Evolutionary conservation across 2,888 invertebrate genomes (phyloP).

Genomic region (Drosophila paracracens): DNA sequence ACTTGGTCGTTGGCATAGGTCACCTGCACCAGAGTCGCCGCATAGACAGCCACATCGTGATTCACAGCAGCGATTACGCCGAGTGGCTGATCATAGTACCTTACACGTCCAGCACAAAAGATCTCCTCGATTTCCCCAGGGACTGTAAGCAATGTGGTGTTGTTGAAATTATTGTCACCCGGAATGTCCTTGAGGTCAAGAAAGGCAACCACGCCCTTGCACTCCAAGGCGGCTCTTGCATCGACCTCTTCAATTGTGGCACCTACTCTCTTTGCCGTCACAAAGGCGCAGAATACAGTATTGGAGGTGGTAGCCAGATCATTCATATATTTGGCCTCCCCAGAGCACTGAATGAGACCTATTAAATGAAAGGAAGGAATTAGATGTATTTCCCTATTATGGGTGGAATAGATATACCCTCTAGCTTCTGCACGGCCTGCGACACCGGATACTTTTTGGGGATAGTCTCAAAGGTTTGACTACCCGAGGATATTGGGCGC

Average conservation of each 20-base stretch:
- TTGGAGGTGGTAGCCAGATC: slow-evolving; percentile 89
- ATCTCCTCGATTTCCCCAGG: slow-evolving; percentile 83
- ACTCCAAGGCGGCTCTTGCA: slow-evolving; percentile 86
- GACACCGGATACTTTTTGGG: slow-evolving; percentile 90
- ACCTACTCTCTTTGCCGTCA: slow-evolving; percentile 87
- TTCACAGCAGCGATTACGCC: slow-evolving; percentile 90
- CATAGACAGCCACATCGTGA: slow-evolving; percentile 86
- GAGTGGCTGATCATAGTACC: slow-evolving; percentile 90
- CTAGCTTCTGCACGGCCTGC: slow-evolving; percentile 91
- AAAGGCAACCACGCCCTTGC: slow-evolving; percentile 87
- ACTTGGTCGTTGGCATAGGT: slow-evolving; percentile 83
- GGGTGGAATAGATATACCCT: slow-evolving; percentile 85
- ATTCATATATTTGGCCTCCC: slow-evolving; percentile 91
- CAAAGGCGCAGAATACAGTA: slow-evolving; percentile 86
- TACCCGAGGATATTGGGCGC: slow-evolving; percentile 89
- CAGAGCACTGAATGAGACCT: slow-evolving; percentile 87
- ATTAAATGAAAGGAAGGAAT: not conserved
- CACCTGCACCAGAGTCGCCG: slow-evolving; percentile 85
- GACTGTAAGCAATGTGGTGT: slow-evolving; percentile 84
- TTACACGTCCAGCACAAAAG: slow-evolving; percentile 69
- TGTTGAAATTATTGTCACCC: slow-evolving; percentile 83
- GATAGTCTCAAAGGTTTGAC: slow-evolving; percentile 90
- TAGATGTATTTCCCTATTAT: fast-evolving
- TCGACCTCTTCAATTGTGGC: slow-evolving; percentile 78
- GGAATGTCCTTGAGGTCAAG: slow-evolving; percentile 89